phyloP scores from a whole-genome alignment of 1,140 invertebrate species.

The Brachionus calyciflorus region DNA sequence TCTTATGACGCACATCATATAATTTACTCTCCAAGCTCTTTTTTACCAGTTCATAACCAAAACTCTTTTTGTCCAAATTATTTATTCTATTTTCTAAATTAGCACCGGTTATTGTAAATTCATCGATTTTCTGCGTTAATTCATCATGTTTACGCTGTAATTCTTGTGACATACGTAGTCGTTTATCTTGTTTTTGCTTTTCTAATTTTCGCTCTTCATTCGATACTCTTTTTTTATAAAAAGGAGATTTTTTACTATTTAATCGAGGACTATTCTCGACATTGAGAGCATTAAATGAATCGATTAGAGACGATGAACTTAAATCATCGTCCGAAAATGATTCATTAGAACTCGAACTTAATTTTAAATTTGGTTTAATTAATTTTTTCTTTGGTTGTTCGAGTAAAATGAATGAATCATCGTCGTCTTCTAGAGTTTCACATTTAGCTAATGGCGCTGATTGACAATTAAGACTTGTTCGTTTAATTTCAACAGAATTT shows the following conservation, averaged over 20 bases:
- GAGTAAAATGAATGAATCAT: not conserved
- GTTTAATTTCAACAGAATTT: not conserved
- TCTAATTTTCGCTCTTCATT: conserved; percentile 13
- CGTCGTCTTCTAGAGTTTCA: not conserved
- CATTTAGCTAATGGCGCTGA: not conserved
- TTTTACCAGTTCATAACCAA: not conserved
- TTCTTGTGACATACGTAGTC: not conserved
- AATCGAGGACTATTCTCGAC: conserved; percentile 11
- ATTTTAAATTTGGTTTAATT: not conserved
- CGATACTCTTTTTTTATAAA: not conserved
- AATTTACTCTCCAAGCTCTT: not conserved
- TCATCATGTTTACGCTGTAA: not conserved
- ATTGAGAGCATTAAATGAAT: conserved; percentile 16
- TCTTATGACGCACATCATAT: not conserved
- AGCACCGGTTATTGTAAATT: not conserved
- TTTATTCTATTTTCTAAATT: not conserved
- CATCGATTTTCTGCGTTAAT: not conserved
- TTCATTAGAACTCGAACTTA: not conserved
- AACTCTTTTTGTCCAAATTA: not conserved
- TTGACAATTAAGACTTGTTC: not conserved
- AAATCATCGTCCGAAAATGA: not conserved
- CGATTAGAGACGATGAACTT: conserved; percentile 14
- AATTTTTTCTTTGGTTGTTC: not conserved
- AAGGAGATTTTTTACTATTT: not conserved
- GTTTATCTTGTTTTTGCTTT: conserved; percentile 14